Evolutionary conservation across 2,888 invertebrate genomes (phyloP), one percentile per base, ranked within the genome.

Genomic region (Lithophane socia): DNA sequence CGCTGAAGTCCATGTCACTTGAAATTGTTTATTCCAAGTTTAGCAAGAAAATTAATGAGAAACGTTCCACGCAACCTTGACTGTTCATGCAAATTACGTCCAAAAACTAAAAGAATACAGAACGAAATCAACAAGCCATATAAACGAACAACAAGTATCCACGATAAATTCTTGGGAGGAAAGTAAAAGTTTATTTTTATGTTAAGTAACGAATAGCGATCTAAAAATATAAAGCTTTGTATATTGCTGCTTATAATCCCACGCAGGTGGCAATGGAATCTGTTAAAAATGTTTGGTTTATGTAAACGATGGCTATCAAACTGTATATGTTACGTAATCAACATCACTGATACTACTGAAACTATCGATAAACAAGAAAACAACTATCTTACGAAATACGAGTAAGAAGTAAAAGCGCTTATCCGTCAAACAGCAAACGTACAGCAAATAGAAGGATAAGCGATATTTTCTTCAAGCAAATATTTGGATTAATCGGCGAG

Each of bases 401-500:
- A 71, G 16, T n/a, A 24, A 56, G 12, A 82, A 73, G 16, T 29
- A 74, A 71, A 81, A 74, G 44, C 37, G 44, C 68, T 74, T 71
- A 81, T 58, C 29, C 64, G 9, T 49, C 24, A 63, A 69, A 63
- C 61, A 69, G 21, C 24, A 56, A 83, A 64, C 54, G 54, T n/a
- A 67, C 37, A 72, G 60, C 67, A 75, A 79, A 82, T 44, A 82
- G 65, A 81, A 82, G 65, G 67, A 75, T 77, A 73, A 77, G 37
- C 68, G 37, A 69, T 84, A 81, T 84, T 80, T 83, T 83, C 82
- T 79, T 66, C 65, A 72, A 83, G 76, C 73, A 85, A 90, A 88
- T 86, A 77, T 75, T 84, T 79, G 75, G 80, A 88, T 91, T 92
- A 92, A 93, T 93, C 90, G 90, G 83, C 80, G 74, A 70, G 71